Evolutionary conservation across 2,797 vertebrate genomes (phyloP), one percentile per base, ranked within the genome.

Genomic region (Xenops minutus): DNA sequence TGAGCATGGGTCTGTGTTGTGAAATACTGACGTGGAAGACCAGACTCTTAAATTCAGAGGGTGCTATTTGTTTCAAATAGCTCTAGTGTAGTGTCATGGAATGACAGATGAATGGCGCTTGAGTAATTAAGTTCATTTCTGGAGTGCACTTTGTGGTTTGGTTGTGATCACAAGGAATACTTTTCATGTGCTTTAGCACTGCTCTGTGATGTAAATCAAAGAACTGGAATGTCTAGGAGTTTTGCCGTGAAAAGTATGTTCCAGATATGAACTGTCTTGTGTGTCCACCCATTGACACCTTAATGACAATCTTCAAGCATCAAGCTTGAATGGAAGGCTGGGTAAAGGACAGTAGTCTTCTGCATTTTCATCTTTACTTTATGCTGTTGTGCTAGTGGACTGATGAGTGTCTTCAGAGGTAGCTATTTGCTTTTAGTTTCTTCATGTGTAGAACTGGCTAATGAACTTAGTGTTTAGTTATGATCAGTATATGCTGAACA

Each of bases 201-300:
- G 18, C 23, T 69, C 19, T 68, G 27, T 63, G 44, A 17, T 49
- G 26, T 73, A 64, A 84, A 67, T 56, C 26, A 32, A 64, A 88
- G 48, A 75, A 56, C 18, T 54, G 17, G 27, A 81, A 67, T 51
- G 20, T 49, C 56, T 34, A 49, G 7, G 32, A 71, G 22, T 88
- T 84, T 75, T 86, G 41, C 6, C n/a, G 73, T 78, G 54, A 32
- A 78, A 85, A 73, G 17, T 9, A 18, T 0, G 1, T 41, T 86
- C 32, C 34, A 77, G 26, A 43, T n/a, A n/a, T 3, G 61, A 77
- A 36, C 18, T 63, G 9, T 34, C 3, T 18, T 43, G 3, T 63
- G 5, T 37, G 37, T 37, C 13, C 10, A 21, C 7, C 10, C 12
- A 8, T 22, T 0, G 1, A 37, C 41, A 36, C 0, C 3, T 15